Evolutionary conservation across 2,113 vertebrate genomes (phyloP).

Genomic region (Hemiscyllium ocellatum): DNA sequence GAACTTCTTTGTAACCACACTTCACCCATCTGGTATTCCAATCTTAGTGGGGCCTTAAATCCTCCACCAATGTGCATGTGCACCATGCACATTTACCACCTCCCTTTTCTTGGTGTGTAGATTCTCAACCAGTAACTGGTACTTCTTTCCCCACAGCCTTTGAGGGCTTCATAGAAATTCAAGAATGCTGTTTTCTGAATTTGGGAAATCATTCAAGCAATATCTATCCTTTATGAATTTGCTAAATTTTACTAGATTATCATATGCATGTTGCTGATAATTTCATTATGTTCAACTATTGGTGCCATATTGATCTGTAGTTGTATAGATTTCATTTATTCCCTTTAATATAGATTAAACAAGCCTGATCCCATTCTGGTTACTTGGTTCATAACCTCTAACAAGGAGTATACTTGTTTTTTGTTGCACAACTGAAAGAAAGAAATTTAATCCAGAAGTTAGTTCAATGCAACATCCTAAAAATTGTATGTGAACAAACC

Average conservation of each 20-base stretch:
- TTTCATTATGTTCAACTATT: neutral
- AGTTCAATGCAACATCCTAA: neutral
- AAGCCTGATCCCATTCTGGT: neutral
- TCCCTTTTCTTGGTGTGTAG: neutral
- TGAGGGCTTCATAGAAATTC: neutral
- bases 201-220: neutral
- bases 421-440: neutral
- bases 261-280: neutral
- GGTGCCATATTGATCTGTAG: neutral
- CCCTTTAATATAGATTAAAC: neutral
- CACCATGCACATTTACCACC: too few relatives aligned
- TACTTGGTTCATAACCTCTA: neutral
- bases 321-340: neutral
- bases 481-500: neutral
- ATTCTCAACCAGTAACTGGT: neutral
- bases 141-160: neutral
- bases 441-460: neutral
- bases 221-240: neutral
- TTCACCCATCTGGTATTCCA: neutral
- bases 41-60: neutral
- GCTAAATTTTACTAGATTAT: neutral
- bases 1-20: neutral
- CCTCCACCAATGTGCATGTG: neutral
- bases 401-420: neutral
- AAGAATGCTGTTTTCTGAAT: neutral